A percentile compares a stretch with the other conserved stretches of the same genome.
phyloP scores from a whole-genome alignment of 2,797 vertebrate genomes.

The Pantherophis alleghaniensis region DNA sequence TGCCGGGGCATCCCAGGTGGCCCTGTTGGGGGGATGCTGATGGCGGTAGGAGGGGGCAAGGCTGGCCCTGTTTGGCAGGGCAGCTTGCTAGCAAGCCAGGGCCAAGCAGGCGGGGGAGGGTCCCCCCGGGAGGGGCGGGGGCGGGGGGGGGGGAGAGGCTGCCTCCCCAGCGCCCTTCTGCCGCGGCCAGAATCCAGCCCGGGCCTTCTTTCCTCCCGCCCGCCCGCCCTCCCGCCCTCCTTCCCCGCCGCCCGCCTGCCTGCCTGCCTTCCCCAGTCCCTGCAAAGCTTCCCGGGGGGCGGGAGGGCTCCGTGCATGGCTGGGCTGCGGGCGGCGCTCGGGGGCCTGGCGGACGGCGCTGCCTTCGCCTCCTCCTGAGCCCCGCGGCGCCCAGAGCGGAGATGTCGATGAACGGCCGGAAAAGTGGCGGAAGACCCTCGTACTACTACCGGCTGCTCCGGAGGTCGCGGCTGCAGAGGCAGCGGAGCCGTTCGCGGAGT shows the following conservation, averaged over 20 bases:
- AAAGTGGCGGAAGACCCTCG: constrained; percentile 89
- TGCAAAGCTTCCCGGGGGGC: constrained; percentile 47
- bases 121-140: too few relatives aligned
- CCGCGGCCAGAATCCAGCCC: constrained; percentile 66
- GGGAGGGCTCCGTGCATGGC: neutral
- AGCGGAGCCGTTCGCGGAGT: constrained; percentile 94
- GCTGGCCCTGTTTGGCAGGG: neutral
- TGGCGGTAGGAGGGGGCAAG: too few relatives aligned
- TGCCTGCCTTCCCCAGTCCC: constrained; percentile 64
- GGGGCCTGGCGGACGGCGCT: neutral
- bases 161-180: neutral
- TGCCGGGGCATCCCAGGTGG: too few relatives aligned
- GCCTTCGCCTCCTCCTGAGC: neutral
- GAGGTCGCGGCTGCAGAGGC: constrained; percentile 92
- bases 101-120: neutral
- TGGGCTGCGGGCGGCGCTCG: neutral
- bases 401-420: constrained; percentile 92
- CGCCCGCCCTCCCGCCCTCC: neutral
- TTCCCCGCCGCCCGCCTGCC: constrained; percentile 67
- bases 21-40: too few relatives aligned
- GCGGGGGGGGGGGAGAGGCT: too few relatives aligned
- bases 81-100: too few relatives aligned
- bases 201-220: constrained; percentile 72
- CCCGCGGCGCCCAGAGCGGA: neutral
- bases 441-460: constrained; percentile 97